phyloP scores from a whole-genome alignment of 2,888 invertebrate genomes.

The Heterodera filipjevi region DNA sequence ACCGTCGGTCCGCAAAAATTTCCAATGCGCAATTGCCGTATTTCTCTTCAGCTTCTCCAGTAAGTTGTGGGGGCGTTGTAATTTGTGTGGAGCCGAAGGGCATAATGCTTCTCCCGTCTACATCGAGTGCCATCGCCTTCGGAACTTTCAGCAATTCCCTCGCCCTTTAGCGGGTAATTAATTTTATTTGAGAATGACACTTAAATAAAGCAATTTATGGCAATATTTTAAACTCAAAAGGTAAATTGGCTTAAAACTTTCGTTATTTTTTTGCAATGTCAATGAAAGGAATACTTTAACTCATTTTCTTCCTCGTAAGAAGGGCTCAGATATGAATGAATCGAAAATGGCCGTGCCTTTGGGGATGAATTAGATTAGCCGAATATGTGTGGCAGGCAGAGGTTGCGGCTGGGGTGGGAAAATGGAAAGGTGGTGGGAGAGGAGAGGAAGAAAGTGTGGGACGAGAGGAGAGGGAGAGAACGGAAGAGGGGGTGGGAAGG shows the following conservation, averaged over 20 bases:
- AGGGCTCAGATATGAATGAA: background rate
- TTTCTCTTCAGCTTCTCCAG: no score
- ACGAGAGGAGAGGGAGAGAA: background rate
- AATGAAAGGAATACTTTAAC: background rate
- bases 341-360: background rate
- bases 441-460: background rate
- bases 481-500: background rate
- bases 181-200: background rate
- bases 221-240: no score
- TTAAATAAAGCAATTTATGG: no score
- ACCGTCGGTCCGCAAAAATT: conserved; percentile 21
- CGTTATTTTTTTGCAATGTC: no score
- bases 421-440: background rate
- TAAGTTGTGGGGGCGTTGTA: background rate
- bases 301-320: background rate
- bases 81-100: background rate
- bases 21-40: conserved; percentile 17
- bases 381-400: background rate
- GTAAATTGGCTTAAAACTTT: background rate
- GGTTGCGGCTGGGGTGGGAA: background rate
- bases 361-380: background rate
- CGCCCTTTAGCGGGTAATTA: background rate
- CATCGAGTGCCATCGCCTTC: background rate
- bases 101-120: background rate
- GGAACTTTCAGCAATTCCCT: background rate